Base-by-base conservation (phyloP, 1,140 invertebrate species). In the Rhysida immarginata region DNA sequence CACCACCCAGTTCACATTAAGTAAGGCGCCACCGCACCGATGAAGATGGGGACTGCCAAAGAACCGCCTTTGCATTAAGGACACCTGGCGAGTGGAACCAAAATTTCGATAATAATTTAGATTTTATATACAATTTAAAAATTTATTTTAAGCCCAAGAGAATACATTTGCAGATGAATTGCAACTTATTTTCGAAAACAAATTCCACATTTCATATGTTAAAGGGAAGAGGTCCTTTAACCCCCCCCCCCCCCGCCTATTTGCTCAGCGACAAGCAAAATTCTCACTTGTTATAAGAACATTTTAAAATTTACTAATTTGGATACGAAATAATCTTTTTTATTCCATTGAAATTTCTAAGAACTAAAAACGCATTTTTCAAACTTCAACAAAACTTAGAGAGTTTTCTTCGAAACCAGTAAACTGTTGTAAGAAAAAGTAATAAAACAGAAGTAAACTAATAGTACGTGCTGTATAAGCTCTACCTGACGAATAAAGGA, bases 1-100 rank as follows among this genome's bases (percentile, higher is more conserved):
- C 14, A 72, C 57, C 2, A 93, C 87, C 64, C 83, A 91, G 68
- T 79, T 79, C 55, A 80, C 8, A 20, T 55, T 55, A 11, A 55
- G 42, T 2, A 95, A 76, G 0, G 93, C 90, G 29, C 90, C 91
- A 14, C 91, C 90, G 66, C 90, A 95, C 72, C 92, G 95, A 72
- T 95, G 90, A 2, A 93, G 73, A 68, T 90, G 90, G 14, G 84
- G 44, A 46, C 8, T 11, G 8, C 5, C 18, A 20, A 11, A 11
- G 23, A 20, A 5, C 20, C 18, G 44, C 5, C 18, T n/a, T 46
- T 20, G 5, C 44, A 46, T 46, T 20, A 46, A 8, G 5, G 44
- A 46, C 16, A 46, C 44, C 44, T 46, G 5, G 5, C 44, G 16
- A 8, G 29, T 8, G 16, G 29, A 35, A 35, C 5, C 29, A 35